A percentile compares a stretch with the other conserved stretches of the same genome.
Evolutionary conservation across 2,888 invertebrate genomes (phyloP).

Genomic region (Pristionchus japonicus): DNA sequence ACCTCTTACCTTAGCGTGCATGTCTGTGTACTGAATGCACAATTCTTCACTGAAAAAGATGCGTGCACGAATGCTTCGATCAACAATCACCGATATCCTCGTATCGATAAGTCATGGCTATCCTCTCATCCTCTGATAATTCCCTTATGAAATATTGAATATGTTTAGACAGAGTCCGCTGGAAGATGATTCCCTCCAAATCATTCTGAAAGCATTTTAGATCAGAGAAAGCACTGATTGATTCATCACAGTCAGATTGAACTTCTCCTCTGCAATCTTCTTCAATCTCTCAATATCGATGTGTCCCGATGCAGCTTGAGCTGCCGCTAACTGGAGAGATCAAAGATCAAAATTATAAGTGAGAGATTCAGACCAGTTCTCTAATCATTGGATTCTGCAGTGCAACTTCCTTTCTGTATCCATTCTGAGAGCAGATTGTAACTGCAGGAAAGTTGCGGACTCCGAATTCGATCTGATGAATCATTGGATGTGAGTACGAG

Average conservation of each 20-base stretch:
- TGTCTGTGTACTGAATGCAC: constrained; percentile 6
- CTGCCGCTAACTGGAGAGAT: constrained; percentile 8
- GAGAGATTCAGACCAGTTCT: background rate
- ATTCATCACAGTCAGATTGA: constrained; percentile 12
- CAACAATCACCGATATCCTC: background rate
- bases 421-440: constrained; percentile 37
- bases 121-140: constrained; percentile 12
- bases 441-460: constrained; percentile 26
- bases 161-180: background rate
- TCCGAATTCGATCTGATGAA: constrained; percentile 28
- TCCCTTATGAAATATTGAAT: constrained; percentile 29
- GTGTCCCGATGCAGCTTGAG: constrained; percentile 30
- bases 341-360: background rate
- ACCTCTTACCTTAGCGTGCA: background rate
- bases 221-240: background rate
- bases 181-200: constrained; percentile 22
- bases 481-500: background rate
- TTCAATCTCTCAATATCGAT: constrained; percentile 27
- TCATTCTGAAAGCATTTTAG: background rate
- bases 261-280: constrained; percentile 36
- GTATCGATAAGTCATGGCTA: constrained; percentile 7
- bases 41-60: constrained; percentile 37
- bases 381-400: background rate
- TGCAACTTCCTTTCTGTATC: background rate
- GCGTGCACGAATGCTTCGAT: background rate